Evolutionary conservation across 2,888 invertebrate genomes (phyloP).

Genomic region (Chymomyza procnemis): DNA sequence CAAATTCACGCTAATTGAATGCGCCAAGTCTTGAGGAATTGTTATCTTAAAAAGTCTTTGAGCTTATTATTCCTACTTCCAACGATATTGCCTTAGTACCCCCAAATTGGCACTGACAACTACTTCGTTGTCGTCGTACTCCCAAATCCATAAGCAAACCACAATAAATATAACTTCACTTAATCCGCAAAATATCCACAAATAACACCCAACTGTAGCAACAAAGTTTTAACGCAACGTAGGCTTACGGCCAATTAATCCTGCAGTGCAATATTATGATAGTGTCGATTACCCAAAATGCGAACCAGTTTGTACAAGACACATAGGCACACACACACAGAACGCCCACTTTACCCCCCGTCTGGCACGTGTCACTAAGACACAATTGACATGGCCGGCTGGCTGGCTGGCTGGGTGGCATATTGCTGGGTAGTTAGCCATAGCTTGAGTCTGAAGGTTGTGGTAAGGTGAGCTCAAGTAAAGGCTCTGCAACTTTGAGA

Average conservation of each 20-base stretch:
- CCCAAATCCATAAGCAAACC: neutral
- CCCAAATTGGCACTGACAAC: neutral
- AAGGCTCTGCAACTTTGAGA: slow-evolving; percentile 26
- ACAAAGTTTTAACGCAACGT: slow-evolving; percentile 6
- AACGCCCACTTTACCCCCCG: slow-evolving; percentile 29
- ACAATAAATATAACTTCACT: slow-evolving; percentile 40
- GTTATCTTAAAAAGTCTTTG: no score
- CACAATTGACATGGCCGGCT: neutral
- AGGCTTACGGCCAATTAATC: slow-evolving; percentile 52
- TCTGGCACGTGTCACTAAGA: slow-evolving; percentile 5
- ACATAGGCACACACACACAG: slow-evolving; percentile 30
- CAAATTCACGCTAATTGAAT: no score
- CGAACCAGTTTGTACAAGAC: slow-evolving; percentile 12
- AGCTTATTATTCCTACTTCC: no score
- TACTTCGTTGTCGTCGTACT: neutral
- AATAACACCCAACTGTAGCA: slow-evolving; percentile 11
- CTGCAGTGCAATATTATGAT: slow-evolving; percentile 58
- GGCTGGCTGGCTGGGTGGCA: neutral
- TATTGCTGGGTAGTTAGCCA: slow-evolving; percentile 5
- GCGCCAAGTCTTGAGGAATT: no score
- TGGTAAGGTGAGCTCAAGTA: neutral
- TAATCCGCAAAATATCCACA: slow-evolving; percentile 39
- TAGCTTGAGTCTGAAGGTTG: neutral
- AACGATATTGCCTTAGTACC: neutral
- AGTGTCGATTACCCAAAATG: slow-evolving; percentile 63